Base-by-base conservation (phyloP, 2,888 invertebrate species). In the Drosophila rubida region DNA sequence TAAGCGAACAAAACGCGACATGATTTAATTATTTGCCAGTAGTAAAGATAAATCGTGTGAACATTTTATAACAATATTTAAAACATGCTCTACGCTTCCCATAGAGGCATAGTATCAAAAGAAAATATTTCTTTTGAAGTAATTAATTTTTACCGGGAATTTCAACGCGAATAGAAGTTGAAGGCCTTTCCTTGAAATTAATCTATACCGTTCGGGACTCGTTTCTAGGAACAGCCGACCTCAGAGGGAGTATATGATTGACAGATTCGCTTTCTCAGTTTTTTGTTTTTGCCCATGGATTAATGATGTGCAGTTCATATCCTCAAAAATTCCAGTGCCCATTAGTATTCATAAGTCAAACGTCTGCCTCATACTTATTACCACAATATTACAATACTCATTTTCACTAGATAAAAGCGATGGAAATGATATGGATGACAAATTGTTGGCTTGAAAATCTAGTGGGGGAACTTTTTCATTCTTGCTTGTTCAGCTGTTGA, bases 351-450 rank as follows among this genome's bases (percentile, higher is more conserved):
- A 32, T 32, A 32, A 32, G n/a, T 32, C 5, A 32, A 32, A 32
- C n/a, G 32, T 32, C 35, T 37, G 2, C 6, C 13, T 6, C 13
- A 37, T 37, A 6, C 35, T 14, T 37, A 37, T 37, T 37, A 13
- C 35, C 35, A 37, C 13, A 14, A 37, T 13, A 37, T 35, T 11
- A 16, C 23, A n/a, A 4, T 46, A 9, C 23, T 8, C 14, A 54
- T 54, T 42, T 42, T 11, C 32, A 41, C 50, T 16, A 50, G 14
- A 37, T 41, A 51, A 27, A 41, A 27, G 4, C 7, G 9, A 30
- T 50, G 5, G 41, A 27, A 53, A 27, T 42, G 6, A 53, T 27
- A 42, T 27, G 41, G n/a, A 32, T 44, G 32, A 54, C 54, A 54
- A 44, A 32, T 41, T 32, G 58, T 49, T 49, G 30, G 16, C 35